Conservation (phyloP, 1,140 invertebrate genomes). For the Papilio polytes region DNA sequence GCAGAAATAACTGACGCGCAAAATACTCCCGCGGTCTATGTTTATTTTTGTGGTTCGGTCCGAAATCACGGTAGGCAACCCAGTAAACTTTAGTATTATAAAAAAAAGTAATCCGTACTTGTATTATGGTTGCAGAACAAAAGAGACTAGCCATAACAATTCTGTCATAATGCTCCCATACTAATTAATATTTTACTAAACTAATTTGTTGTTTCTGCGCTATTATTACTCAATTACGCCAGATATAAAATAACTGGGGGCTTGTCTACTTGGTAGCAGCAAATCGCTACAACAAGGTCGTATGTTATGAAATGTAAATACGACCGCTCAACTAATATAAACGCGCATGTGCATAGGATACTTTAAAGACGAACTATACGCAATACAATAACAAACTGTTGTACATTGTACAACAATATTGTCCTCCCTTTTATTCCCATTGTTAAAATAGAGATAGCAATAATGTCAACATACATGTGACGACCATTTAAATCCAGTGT, state of each 20-base stretch:
- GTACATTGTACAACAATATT: too few species aligned
- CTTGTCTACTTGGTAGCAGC: not conserved
- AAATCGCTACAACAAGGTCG: not conserved
- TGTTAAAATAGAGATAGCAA: too few species aligned
- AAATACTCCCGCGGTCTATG: not conserved
- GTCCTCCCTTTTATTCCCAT: too few species aligned
- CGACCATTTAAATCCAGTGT: too few species aligned
- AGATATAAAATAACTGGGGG: not conserved
- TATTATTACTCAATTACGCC: not conserved
- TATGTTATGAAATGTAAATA: slow-evolving; percentile 20
- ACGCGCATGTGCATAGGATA: slow-evolving; percentile 13
- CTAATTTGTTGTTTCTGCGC: not conserved
- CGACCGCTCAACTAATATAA: not conserved
- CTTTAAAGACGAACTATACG: not conserved
- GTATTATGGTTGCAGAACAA: not conserved
- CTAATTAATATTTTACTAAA: not conserved
- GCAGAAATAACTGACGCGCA: not conserved
- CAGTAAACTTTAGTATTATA: not conserved
- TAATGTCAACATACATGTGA: too few species aligned
- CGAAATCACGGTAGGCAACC: not conserved
- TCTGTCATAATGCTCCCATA: not conserved
- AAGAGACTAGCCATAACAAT: not conserved
- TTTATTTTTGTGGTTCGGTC: not conserved
- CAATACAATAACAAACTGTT: not conserved
- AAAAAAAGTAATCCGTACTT: too few species aligned